phyloP scores from a whole-genome alignment of 2,797 vertebrate genomes.

The Momotus momota region DNA sequence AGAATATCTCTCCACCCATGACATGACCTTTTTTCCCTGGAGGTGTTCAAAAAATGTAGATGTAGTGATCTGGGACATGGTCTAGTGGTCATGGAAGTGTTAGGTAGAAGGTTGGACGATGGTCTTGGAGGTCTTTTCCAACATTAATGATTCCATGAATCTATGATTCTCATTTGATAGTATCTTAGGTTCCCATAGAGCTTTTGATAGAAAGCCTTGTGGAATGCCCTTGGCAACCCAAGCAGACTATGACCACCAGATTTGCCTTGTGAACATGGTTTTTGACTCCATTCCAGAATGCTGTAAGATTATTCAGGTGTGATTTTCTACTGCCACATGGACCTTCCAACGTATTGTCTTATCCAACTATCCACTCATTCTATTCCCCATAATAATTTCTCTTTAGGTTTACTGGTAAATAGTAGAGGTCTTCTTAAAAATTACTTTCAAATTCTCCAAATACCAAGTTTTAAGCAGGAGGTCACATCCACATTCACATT shows the following conservation, averaged over 20 bases:
- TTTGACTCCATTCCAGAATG: background rate
- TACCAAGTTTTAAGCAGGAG: background rate
- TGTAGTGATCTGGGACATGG: too few species aligned
- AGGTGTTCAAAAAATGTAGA: too few species aligned
- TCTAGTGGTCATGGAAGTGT: too few species aligned
- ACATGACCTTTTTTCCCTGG: background rate
- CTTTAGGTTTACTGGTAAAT: background rate
- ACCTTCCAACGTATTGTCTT: background rate
- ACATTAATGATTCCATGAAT: too few species aligned
- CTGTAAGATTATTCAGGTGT: background rate
- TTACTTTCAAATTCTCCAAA: background rate
- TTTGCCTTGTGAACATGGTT: background rate
- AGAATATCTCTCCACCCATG: background rate
- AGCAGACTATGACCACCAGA: background rate
- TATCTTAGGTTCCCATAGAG: background rate
- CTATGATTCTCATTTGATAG: background rate
- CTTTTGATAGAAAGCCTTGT: background rate
- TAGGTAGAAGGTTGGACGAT: too few species aligned
- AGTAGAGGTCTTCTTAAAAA: background rate
- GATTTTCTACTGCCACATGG: background rate
- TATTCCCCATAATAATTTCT: background rate
- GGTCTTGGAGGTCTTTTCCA: too few species aligned
- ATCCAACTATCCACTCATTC: background rate
- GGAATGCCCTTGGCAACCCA: background rate
- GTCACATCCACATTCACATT: background rate